Evolutionary conservation across 2,888 invertebrate genomes (phyloP), one percentile per base, ranked within the genome.

Genomic region (Caenorhabditis sp.): DNA sequence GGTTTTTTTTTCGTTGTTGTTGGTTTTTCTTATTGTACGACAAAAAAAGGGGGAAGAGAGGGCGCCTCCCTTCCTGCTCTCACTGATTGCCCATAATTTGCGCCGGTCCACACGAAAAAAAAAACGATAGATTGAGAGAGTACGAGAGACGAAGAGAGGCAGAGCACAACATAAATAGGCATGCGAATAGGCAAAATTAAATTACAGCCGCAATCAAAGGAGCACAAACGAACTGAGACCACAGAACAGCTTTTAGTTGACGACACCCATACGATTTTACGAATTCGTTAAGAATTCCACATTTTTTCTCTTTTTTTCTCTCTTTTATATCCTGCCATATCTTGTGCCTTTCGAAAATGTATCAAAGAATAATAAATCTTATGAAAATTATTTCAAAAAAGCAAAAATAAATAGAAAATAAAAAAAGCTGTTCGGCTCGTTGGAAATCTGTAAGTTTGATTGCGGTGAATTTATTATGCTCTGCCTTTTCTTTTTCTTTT

Each of bases 181-280:
- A n/a, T n/a, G 37, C 58, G 57, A 68, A 62, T 37, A 51, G 58
- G 66, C 37, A 49, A 58, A 24, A 58, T 54, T 12, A 23, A 51
- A 51, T 70, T 70, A 58, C 70, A 70, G 70, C 62, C 60, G 70
- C 65, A 70, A 65, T 43, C 43, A 43, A 66, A 72, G 64, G 68
- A 72, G 62, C 72, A 68, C 66, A 69, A 69, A 62, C 78, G 74
- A 55, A 79, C 73, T 57, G 82, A 82, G 71, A 78, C 77, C 60
- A 81, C 79, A 61, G 82, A 82, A 70, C 79, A 82, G 69, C 77
- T 82, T 62, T 70, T 82, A 62, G 78, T 82, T 54, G 82, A 82
- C 73, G 82, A 82, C 54, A 77, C 78, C 23, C 81, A 81, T 66
- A 80, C 81, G 27, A 76, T 81, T 37, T 66, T 80, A 62, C 76